Evolutionary conservation across 2,113 vertebrate species (phyloP), one percentile per base, ranked within the genome.

Genomic region (Tragelaphus imberbis): DNA sequence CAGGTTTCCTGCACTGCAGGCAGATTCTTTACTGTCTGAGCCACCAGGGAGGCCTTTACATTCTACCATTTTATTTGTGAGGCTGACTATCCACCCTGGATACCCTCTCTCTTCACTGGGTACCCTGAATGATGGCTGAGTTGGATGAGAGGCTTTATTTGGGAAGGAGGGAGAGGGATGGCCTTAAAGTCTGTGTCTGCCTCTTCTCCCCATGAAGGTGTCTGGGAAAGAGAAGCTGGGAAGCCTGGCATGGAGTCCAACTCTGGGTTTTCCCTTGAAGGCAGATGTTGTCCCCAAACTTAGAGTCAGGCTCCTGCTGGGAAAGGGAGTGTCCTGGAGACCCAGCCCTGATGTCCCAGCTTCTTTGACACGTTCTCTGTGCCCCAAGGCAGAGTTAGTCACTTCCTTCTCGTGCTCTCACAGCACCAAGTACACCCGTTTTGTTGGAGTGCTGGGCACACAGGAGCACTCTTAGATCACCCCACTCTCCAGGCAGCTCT

Each of bases 381-480:
- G 84, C 92, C 97, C 94, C 36, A 10, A 71, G 97, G 97, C 85
- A 15, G 33, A 28, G 36, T 98, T 97, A 98, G 95, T 98, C 98
- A 98, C 91, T 97, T 98, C 97, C 97, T 98, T 75, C 87, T 30
- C 1, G 44, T 16, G 65, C 91, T 88, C 49, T 44, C 81, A 63
- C 61, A 84, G 56, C 17, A 10, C 82, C 27, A 28, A 44, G 87
- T 36, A n/a, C 65, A 85, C n/a, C 93, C 90, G 75, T 75, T 93
- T 85, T 94, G 93, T 94, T 47, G 11, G 65, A 55, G 49, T 23
- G 1, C 85, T 47, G 25, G 25, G 94, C 36, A 40, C 21, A 25
- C 2, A 11, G 49, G 53, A 61, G 56, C 33, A 4, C 51, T 23
- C 65, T 51, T 40, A 56, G 68, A 85, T 87, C 96, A 51, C 95